Evolutionary conservation across 2,113 vertebrate genomes (phyloP), one percentile per base, ranked within the genome.

Genomic region (Xiphophorus hellerii): DNA sequence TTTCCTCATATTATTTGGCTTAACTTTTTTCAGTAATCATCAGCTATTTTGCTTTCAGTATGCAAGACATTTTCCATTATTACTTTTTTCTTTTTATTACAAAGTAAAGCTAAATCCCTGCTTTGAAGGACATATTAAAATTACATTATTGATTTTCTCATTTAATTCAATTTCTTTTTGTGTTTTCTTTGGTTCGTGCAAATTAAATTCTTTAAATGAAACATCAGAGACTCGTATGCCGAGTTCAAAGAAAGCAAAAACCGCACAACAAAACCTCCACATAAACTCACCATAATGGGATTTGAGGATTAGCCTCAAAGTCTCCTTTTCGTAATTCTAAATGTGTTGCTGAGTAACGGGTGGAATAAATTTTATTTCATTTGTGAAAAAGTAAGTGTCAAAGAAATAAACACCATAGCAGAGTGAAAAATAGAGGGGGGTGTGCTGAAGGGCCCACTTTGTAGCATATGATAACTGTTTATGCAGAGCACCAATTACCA

Each of bases 301-400:
- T 58, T 29, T 76, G 3, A n/a, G 48, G 74, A 72, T 77, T 69
- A 77, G 72, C 33, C n/a, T 63, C n/a, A 31, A 69, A 58, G 20
- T 51, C 44, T 54, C 22, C 20, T 54, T 66, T 29, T 25, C 64
- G 62, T 81, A 17, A 61, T 48, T 17, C 17, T 17, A 25, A 77
- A 58, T 74, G 20, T 62, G 77, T 87, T 81, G 74, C 80, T 76
- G 65, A 63, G 83, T 54, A 81, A 83, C 83, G 62, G 51, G 51
- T 69, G 73, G 62, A n/a, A 5, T 61, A 76, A 3, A 58, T 25
- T 71, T 78, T 3, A 60, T 67, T 76, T 75, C 75, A 69, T 76
- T 61, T 70, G 67, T 61, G 70, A 66, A 20, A 67, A 28, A 64
- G 62, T 29, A 13, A 5, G 33, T 42, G 13, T 66, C 33, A 72